Base-by-base conservation (phyloP, 2,888 invertebrate genomes). In the Schrankia costaestrigalis region DNA sequence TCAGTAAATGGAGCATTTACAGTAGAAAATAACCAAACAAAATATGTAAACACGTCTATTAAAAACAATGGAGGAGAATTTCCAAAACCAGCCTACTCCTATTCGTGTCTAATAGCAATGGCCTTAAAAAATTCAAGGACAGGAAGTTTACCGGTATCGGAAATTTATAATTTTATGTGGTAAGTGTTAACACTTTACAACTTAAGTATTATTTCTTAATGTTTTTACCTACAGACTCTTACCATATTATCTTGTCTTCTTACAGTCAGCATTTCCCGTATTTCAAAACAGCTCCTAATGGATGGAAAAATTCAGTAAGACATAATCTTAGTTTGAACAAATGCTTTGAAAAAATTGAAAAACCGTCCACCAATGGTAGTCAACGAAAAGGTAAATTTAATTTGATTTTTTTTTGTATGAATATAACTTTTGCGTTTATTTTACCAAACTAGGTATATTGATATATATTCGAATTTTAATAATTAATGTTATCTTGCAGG, bases 151-250 rank as follows among this genome's bases (percentile, higher is more conserved):
- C 98, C 98, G 2, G 99, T 99, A 18, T 97, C 97, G 7, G 99
- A 99, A 88, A 99, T 99, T 59, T 99, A 99, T 81, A 97, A 96
- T 76, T 99, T 99, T 72, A 98, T 99, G 95, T 98, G 97, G 95
- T 96, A 85, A 91, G 94, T 90, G 4, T 11, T n/a, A 22, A 22
- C 4, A 22, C 10, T 22, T 1, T 18, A 38, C 27, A 9, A 4
- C 14, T 15, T 4, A n/a, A 21, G 8, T 11, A 12, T 24, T n/a
- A 6, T 18, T n/a, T 24, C 34, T 4, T 33, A 22, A 40, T 10
- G 3, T 22, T 29, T 9, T 3, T 2, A 9, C 14, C 0, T 21
- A n/a, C n/a, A n/a, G n/a, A n/a, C n/a, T n/a, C n/a, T n/a, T n/a
- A n/a, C n/a, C n/a, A n/a, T n/a, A n/a, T n/a, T n/a, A n/a, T n/a